These are phyloP conservation scores for Phortica variegata DNA, from an alignment of 1,140 invertebrate species.

Conservation along the genomic window DNA sequence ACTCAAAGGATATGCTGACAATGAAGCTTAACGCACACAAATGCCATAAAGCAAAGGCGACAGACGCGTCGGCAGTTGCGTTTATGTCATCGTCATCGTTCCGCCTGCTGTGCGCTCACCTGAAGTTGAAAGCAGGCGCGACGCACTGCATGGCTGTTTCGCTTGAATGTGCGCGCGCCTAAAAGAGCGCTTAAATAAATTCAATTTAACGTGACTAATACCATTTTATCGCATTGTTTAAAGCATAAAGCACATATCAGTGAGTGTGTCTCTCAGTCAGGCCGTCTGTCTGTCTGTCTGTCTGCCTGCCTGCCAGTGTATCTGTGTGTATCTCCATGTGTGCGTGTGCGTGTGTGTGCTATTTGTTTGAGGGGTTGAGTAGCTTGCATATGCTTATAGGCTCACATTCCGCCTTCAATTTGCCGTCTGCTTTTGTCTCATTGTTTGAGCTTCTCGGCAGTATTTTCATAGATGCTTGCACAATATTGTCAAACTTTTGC, in stretches of 20 bases:
- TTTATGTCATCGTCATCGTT: too few relatives aligned
- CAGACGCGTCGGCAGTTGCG: not conserved
- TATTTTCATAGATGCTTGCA: too few relatives aligned
- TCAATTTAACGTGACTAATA: conserved; percentile 55
- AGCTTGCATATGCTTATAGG: too few relatives aligned
- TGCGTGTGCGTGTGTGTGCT: conserved; percentile 24
- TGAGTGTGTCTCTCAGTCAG: conserved; percentile 16
- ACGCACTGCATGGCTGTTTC: conserved; percentile 3
- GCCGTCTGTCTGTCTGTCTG: conserved; percentile 4
- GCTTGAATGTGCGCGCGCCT: conserved; percentile 28
- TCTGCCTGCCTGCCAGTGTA: conserved; percentile 7
- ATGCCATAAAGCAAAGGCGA: not conserved
- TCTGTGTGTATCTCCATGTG: too few relatives aligned
- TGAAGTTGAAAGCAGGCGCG: not conserved
- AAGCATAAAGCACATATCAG: conserved; percentile 40
- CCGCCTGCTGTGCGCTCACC: too few relatives aligned
- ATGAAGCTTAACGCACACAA: conserved; percentile 44
- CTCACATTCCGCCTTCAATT: too few relatives aligned
- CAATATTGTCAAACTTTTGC: conserved; percentile 47
- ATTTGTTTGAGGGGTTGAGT: conserved; percentile 31
- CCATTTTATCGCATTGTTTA: conserved; percentile 55
- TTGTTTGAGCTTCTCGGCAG: too few relatives aligned
- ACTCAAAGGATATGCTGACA: conserved; percentile 54
- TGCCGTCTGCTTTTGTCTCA: too few relatives aligned
- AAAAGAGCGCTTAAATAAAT: conserved; percentile 54